These are phyloP conservation scores for Philereme vetulata DNA, from an alignment of 2,888 invertebrate species.

Conservation along the genomic window DNA sequence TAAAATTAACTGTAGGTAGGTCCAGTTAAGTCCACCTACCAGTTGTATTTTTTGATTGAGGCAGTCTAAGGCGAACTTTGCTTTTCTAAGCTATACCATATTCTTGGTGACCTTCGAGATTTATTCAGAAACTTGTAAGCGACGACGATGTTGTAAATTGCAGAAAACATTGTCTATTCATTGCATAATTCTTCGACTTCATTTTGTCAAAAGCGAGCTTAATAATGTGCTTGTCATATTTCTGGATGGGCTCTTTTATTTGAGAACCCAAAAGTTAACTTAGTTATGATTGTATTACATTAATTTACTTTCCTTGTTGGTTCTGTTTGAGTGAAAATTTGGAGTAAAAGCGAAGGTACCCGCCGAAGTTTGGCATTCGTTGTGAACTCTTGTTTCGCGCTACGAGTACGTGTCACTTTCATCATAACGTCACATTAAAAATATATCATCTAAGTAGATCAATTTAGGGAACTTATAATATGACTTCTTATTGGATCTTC, in stretches of 20 bases:
- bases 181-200: constrained; percentile 8
- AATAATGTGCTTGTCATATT: constrained; percentile 19
- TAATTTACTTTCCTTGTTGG: constrained; percentile 29
- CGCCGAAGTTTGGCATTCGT: constrained; percentile 21
- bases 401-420: constrained; percentile 12
- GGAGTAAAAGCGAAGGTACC: constrained; percentile 10
- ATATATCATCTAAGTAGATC: constrained; percentile 10
- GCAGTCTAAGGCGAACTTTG: too few relatives aligned
- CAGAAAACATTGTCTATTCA: constrained; percentile 8
- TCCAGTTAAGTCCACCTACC: too few relatives aligned
- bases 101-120: too few relatives aligned
- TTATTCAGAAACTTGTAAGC: too few relatives aligned
- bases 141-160: constrained; percentile 5
- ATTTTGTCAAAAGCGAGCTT: constrained; percentile 10
- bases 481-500: not conserved
- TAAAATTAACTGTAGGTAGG: too few relatives aligned
- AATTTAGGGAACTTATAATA: constrained; percentile 7
- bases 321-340: constrained; percentile 21
- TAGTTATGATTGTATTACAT: constrained; percentile 29
- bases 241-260: constrained; percentile 16
- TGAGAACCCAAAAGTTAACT: constrained; percentile 25
- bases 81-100: too few relatives aligned
- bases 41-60: too few relatives aligned
- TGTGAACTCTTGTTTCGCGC: constrained; percentile 6
- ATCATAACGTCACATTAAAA: constrained; percentile 10